A percentile compares a stretch with the other conserved stretches of the same genome.
These are phyloP conservation scores for Apaloderma vittatum DNA, from an alignment of 2,113 vertebrate genomes.

Conservation along the genomic window DNA sequence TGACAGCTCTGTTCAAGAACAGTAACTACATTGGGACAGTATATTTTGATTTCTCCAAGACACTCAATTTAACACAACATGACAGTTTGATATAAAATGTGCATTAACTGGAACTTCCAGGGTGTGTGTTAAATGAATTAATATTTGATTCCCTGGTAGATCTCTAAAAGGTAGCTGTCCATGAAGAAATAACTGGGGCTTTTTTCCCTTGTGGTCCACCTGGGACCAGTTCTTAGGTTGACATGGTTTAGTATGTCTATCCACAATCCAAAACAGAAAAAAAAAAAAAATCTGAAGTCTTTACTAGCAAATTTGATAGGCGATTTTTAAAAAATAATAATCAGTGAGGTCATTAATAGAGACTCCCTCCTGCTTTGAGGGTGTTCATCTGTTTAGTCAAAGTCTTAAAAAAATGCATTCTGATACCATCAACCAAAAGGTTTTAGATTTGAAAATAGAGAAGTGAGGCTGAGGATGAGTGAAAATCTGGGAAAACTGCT, in stretches of 20 bases:
- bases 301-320: not conserved
- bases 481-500: not conserved
- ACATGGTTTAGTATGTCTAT: not conserved
- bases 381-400: not conserved
- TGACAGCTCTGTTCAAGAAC: conserved; percentile 8
- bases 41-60: conserved; percentile 28
- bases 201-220: not conserved
- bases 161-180: not conserved
- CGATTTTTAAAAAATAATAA: not conserved
- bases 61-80: fast-evolving
- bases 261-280: not conserved
- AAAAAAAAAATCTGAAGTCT: not conserved
- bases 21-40: not conserved
- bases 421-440: not conserved
- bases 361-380: not conserved
- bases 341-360: not conserved
- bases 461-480: not conserved
- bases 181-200: not conserved
- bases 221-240: not conserved
- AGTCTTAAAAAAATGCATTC: not conserved
- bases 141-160: not conserved
- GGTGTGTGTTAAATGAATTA: not conserved
- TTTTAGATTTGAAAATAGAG: not conserved
- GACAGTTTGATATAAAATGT: conserved; percentile 11
- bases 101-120: not conserved